Base-by-base conservation (phyloP, 2,113 vertebrate species). In the Corapipo altera region DNA sequence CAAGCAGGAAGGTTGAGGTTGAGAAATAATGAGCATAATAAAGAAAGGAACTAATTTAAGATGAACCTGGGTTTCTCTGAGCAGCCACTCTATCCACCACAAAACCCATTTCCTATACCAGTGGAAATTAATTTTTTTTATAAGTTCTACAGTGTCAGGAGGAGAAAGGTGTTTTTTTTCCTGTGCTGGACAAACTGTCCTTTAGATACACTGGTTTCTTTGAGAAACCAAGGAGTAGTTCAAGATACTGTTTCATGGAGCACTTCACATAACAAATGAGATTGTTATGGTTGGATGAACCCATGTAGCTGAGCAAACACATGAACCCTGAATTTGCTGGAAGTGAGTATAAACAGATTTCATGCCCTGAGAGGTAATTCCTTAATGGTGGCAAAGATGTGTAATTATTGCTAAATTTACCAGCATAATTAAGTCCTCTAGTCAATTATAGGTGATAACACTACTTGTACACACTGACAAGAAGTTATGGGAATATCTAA, bases 381-480 rank as follows among this genome's bases (percentile, higher is more conserved):
- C 43, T 83, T 33, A 91, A 32, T 39, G 30, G 79, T 95, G 55
- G 75, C 72, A 96, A 81, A 90, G 79, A 69, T 81, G 64, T 85
- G 72, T 96, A 90, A 93, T 95, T 88, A 83, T 88, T 86, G 58
- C 88, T 93, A 92, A 96, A 96, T 95, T 91, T 88, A 62, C 91
- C 81, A 83, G 46, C 46, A 30, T 90, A 91, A 91, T 74, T 94
- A 95, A 85, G 71, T 83, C 24, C 57, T 91, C 21, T 55, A 86
- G 79, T 80, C 76, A 91, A 67, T 97, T 88, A 77, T 15, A 67
- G 78, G 64, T 88, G 88, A 46, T 89, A 91, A 88, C 64, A 24
- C 67, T 85, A 8, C 72, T 77, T 70, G 26, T 62, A 39, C 48
- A 59, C 33, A 3, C 72, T 51, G 76, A 85, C 33, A 55, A 76